Conservation (phyloP, 2,797 vertebrate genomes). For the Dryobates pubescens region DNA sequence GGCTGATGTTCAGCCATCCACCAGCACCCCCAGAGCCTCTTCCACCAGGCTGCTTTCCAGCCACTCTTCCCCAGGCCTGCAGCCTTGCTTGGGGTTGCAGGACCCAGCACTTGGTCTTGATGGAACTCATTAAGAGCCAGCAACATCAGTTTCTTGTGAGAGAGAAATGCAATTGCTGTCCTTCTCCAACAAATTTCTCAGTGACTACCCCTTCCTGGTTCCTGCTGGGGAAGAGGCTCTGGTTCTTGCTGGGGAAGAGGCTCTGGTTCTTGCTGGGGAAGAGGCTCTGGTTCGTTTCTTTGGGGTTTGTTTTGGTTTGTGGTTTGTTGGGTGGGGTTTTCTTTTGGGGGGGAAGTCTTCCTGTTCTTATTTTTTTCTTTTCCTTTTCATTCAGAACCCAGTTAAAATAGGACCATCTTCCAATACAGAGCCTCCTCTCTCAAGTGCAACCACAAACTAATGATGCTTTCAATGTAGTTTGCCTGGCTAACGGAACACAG, state of each 20-base stretch:
- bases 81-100: too few relatives aligned
- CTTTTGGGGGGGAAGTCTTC: background rate
- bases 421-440: background rate
- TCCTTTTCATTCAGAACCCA: background rate
- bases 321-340: background rate
- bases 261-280: too few relatives aligned
- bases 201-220: too few relatives aligned
- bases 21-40: too few relatives aligned
- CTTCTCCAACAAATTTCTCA: background rate
- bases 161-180: slow-evolving; percentile 21
- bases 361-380: background rate
- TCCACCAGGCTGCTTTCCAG: too few relatives aligned
- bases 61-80: too few relatives aligned
- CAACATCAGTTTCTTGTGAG: background rate
- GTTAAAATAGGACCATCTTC: background rate
- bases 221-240: too few relatives aligned
- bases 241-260: too few relatives aligned
- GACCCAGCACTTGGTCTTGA: too few relatives aligned
- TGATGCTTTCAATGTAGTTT: background rate
- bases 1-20: too few relatives aligned
- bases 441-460: background rate
- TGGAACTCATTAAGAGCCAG: background rate
- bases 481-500: background rate
- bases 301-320: too few relatives aligned
- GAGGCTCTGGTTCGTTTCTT: too few relatives aligned